phyloP scores from a whole-genome alignment of 2,888 invertebrate genomes.

The Marasmarcha lunaedactyla region DNA sequence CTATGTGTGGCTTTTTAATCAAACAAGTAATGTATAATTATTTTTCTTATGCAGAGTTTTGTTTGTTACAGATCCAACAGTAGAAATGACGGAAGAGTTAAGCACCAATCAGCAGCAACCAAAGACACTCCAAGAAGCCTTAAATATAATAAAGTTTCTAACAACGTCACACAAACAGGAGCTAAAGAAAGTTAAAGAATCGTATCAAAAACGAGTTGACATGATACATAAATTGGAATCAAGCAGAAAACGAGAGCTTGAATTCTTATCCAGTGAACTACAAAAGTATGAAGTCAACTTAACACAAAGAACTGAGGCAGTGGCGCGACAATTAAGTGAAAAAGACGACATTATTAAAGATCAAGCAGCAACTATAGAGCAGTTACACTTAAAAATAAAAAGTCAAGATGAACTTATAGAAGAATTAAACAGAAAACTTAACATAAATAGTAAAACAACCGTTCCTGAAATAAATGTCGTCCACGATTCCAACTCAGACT shows the following conservation, averaged over 20 bases:
- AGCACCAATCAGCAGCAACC: conserved; percentile 47
- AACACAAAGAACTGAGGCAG: conserved; percentile 44
- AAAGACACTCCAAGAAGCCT: conserved; percentile 53
- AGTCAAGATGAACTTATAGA: conserved; percentile 25
- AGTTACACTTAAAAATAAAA: conserved; percentile 41
- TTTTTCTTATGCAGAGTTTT: too few relatives aligned
- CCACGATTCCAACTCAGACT: conserved; percentile 59
- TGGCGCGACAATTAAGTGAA: conserved; percentile 46
- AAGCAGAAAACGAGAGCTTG: conserved; percentile 54
- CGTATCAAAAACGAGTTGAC: conserved; percentile 44
- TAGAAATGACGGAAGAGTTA: conserved; percentile 27
- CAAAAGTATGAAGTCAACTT: conserved; percentile 59
- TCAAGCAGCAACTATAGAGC: conserved; percentile 43
- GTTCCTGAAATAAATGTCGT: conserved; percentile 44
- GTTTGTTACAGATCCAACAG: not conserved
- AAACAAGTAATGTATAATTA: too few relatives aligned
- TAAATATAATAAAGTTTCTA: conserved; percentile 58
- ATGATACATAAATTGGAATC: conserved; percentile 53
- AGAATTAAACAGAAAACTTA: conserved; percentile 43
- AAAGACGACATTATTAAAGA: conserved; percentile 52
- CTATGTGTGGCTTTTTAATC: too few relatives aligned
- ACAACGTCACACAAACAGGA: conserved; percentile 58
- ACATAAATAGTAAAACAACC: conserved; percentile 24
- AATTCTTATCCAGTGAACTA: conserved; percentile 53
- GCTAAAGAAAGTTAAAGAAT: conserved; percentile 43